A percentile compares a stretch with the other conserved stretches of the same genome.
Conservation (phyloP, 2,797 vertebrate genomes). For the Agapornis canus region DNA sequence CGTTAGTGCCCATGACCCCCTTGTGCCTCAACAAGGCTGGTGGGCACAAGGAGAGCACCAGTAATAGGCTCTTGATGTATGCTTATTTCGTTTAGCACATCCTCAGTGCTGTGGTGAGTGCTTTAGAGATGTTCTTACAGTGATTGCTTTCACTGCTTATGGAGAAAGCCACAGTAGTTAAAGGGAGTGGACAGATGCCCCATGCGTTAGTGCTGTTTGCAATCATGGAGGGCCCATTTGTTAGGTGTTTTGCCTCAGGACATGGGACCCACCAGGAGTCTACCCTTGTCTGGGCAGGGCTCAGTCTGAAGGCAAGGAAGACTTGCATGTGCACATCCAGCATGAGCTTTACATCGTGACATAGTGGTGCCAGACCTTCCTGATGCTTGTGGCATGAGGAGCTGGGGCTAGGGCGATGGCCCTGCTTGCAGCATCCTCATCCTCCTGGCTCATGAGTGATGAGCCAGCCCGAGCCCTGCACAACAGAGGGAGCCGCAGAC, state of each 20-base stretch:
- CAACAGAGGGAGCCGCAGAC: not conserved
- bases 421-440: not conserved
- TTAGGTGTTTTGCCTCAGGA: not conserved
- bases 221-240: not conserved
- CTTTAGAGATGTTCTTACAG: not conserved
- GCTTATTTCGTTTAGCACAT: constrained; percentile 39
- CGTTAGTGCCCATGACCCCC: not conserved
- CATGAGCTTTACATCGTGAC: accelerated
- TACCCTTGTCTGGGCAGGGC: not conserved
- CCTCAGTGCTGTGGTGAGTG: constrained; percentile 2
- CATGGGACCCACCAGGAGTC: not conserved
- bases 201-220: not conserved
- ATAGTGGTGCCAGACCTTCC: not conserved
- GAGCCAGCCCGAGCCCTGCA: not conserved
- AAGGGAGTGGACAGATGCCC: constrained; percentile 5
- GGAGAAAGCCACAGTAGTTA: constrained; percentile 40
- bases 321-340: not conserved
- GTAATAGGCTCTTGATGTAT: constrained; percentile 36
- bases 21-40: not conserved
- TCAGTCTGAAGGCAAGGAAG: not conserved
- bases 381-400: not conserved
- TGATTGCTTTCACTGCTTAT: constrained; percentile 59
- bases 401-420: accelerated
- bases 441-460: not conserved
- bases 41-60: not conserved